These are phyloP conservation scores for Panthera tigris DNA, from an alignment of 2,113 vertebrate species.

Conservation along the genomic window DNA sequence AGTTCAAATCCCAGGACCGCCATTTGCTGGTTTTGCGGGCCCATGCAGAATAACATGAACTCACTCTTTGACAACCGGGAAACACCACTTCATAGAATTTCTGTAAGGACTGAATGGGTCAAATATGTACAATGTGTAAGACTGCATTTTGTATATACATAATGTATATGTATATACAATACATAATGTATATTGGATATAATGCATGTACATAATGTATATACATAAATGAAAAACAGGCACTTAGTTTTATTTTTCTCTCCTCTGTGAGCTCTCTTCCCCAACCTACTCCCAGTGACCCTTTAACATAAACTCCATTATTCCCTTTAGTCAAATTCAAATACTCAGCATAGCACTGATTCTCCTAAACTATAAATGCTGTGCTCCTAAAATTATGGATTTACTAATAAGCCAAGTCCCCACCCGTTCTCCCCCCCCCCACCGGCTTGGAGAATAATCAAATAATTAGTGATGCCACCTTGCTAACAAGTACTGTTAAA, in stretches of 20 bases:
- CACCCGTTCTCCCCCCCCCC: not conserved
- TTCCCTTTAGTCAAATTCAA: slow-evolving; percentile 22
- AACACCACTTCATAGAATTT: slow-evolving; percentile 2
- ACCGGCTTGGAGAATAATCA: not conserved
- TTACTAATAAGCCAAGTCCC: not conserved
- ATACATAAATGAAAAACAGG: not conserved
- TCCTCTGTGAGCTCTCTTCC: not conserved
- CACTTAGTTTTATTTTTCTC: not conserved
- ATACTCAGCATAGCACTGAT: not conserved
- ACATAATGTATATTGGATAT: no score
- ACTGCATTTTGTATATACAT: not conserved
- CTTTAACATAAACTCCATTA: slow-evolving; percentile 4
- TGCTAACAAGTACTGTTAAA: not conserved
- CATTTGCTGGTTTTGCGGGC: not conserved
- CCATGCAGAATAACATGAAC: not conserved
- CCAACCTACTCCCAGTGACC: not conserved
- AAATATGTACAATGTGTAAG: not conserved
- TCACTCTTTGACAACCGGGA: not conserved
- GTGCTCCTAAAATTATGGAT: not conserved
- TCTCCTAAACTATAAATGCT: not conserved
- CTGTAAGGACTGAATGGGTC: not conserved
- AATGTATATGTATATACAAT: no score
- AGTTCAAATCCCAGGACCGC: not conserved
- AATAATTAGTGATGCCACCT: not conserved
- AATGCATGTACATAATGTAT: not conserved